Evolutionary conservation across 2,797 vertebrate species (phyloP).

Genomic region (Pyrrhura leucotis): DNA sequence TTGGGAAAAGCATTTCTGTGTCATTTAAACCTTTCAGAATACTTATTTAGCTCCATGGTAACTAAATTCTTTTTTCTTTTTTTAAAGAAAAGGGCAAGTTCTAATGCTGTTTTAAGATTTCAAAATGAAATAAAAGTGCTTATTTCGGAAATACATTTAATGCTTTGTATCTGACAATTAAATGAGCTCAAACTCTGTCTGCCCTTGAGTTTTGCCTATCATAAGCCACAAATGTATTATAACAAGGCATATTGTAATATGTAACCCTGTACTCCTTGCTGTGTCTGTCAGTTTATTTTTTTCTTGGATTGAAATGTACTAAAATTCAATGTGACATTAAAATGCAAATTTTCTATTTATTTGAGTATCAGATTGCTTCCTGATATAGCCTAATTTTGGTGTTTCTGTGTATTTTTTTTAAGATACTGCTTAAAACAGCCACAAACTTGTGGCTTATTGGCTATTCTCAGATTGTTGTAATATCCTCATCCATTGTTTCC

Average conservation of each 20-base stretch:
- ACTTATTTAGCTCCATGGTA: conserved; percentile 71
- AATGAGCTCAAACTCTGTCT: conserved; percentile 84
- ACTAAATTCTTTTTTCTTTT: conserved; percentile 62
- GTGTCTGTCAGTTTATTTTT: conserved; percentile 89
- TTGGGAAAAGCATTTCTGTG: conserved; percentile 66
- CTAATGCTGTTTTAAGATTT: conserved; percentile 76
- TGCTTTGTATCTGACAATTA: conserved; percentile 86
- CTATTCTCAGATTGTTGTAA: conserved; percentile 38
- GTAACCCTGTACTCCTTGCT: conserved; percentile 89
- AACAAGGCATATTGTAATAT: conserved; percentile 96
- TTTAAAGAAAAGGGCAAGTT: conserved; percentile 60
- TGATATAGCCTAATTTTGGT: conserved; percentile 44
- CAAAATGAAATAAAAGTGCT: conserved; percentile 77
- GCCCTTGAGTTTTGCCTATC: conserved; percentile 87
- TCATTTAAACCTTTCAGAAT: conserved; percentile 51
- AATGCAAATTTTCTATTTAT: conserved; percentile 92
- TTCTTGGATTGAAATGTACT: conserved; percentile 90
- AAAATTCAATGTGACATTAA: conserved; percentile 94
- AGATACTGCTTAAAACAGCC: conserved; percentile 26
- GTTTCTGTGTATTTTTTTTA: conserved; percentile 24
- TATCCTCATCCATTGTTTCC: conserved; percentile 14
- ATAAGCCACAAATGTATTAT: conserved; percentile 90
- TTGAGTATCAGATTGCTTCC: conserved; percentile 73
- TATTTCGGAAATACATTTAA: conserved; percentile 81
- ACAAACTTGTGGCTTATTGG: conserved; percentile 42